A percentile compares a stretch with the other conserved stretches of the same genome.
Conservation (phyloP, 2,888 invertebrate species). For the Abscondita cerata region DNA sequence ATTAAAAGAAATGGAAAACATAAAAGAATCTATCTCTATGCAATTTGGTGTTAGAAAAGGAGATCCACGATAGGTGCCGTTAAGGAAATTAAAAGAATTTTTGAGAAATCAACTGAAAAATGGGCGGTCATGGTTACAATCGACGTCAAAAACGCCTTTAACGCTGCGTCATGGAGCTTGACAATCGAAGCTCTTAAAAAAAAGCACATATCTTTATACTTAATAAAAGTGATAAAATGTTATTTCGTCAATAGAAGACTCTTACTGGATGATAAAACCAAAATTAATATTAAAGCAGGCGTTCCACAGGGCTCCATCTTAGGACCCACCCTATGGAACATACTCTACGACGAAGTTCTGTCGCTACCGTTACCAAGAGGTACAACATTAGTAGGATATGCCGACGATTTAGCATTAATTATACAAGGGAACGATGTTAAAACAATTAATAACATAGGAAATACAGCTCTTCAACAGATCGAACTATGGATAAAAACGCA, state of each 20-base stretch:
- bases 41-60: conserved; percentile 3
- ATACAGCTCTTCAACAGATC: neutral
- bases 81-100: neutral
- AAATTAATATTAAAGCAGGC: neutral
- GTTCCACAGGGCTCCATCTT: conserved; percentile 12
- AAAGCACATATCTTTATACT: neutral
- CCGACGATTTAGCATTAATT: conserved; percentile 14
- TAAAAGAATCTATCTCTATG: neutral
- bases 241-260: neutral
- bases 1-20: neutral
- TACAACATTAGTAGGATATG: conserved; percentile 15
- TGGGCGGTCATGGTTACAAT: neutral
- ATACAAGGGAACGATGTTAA: neutral
- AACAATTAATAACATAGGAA: neutral
- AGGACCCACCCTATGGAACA: conserved; percentile 16
- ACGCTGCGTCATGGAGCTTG: neutral
- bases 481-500: neutral
- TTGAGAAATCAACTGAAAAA: neutral
- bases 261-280: too few species aligned
- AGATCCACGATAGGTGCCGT: neutral
- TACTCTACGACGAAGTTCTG: conserved; percentile 6
- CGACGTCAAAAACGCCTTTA: neutral
- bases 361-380: conserved; percentile 15
- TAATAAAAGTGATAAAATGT: neutral
- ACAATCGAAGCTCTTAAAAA: neutral